Evolutionary conservation across 2,113 vertebrate species (phyloP).

Genomic region (Axis porcinus): DNA sequence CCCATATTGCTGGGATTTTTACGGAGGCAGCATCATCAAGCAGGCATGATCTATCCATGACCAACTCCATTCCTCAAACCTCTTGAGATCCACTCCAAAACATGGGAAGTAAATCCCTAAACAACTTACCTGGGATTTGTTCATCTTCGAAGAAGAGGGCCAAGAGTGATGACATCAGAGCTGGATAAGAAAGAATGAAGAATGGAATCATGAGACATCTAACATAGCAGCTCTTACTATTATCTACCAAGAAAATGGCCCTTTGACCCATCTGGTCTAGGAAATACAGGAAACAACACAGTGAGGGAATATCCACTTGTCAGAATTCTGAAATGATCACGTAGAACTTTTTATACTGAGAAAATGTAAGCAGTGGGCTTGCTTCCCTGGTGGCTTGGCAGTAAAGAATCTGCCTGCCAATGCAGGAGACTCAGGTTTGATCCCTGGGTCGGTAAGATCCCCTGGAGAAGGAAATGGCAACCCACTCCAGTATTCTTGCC

Average conservation of each 20-base stretch:
- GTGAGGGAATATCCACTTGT: neutral
- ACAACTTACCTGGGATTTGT: neutral
- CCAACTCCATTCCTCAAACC: neutral
- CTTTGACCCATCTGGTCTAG: neutral
- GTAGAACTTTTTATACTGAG: neutral
- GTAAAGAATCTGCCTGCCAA: neutral
- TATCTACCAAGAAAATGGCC: neutral
- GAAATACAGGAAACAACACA: neutral
- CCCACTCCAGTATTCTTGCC: neutral
- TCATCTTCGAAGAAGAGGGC: neutral
- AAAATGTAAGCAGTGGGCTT: neutral
- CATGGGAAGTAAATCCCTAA: neutral
- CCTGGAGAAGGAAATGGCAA: neutral
- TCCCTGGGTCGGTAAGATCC: neutral
- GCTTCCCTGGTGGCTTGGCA: neutral
- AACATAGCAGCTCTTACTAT: neutral
- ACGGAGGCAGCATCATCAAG: neutral
- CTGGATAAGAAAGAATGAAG: neutral
- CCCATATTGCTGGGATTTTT: neutral
- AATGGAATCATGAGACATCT: neutral
- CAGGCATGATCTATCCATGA: neutral
- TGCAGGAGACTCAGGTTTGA: neutral
- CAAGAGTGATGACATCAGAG: neutral
- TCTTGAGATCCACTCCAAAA: neutral
- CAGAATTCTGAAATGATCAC: neutral